phyloP scores from a whole-genome alignment of 2,113 vertebrate species.

The Corythaixoides concolor region DNA sequence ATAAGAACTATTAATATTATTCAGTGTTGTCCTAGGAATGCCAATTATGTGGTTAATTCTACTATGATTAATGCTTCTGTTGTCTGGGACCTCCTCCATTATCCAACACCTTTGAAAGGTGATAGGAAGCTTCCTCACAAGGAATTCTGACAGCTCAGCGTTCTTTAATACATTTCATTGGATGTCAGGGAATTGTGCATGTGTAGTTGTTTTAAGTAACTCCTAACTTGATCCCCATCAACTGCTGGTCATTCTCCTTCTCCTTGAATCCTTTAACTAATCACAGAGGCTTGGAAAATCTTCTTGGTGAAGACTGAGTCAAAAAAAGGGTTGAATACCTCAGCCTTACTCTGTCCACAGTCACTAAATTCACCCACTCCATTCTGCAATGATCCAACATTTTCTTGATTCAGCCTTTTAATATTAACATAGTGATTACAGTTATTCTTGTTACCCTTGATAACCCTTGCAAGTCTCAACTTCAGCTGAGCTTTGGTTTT shows the following conservation, averaged over 20 bases:
- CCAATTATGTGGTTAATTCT: background rate
- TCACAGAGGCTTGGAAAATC: background rate
- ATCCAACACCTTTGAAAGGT: background rate
- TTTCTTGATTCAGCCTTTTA: background rate
- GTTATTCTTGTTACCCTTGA: background rate
- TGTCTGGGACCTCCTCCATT: background rate
- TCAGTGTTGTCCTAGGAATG: background rate
- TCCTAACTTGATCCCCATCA: background rate
- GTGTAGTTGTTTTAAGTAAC: background rate
- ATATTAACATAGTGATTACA: background rate
- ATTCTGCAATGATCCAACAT: background rate
- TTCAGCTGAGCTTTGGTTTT: background rate
- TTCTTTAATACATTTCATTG: background rate
- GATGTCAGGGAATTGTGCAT: background rate
- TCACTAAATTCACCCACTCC: background rate
- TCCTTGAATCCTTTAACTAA: background rate
- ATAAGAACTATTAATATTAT: background rate
- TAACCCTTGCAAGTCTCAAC: background rate
- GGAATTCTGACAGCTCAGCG: background rate
- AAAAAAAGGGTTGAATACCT: background rate
- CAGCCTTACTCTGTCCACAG: background rate
- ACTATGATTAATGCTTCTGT: background rate
- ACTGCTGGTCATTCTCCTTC: background rate
- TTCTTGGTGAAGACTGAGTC: background rate
- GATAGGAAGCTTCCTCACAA: background rate